Percentiles rank a stretch among this genome's conserved stretches.
Evolutionary conservation across 2,888 invertebrate species (phyloP).

Genomic region (Drosophila meridionalis): DNA sequence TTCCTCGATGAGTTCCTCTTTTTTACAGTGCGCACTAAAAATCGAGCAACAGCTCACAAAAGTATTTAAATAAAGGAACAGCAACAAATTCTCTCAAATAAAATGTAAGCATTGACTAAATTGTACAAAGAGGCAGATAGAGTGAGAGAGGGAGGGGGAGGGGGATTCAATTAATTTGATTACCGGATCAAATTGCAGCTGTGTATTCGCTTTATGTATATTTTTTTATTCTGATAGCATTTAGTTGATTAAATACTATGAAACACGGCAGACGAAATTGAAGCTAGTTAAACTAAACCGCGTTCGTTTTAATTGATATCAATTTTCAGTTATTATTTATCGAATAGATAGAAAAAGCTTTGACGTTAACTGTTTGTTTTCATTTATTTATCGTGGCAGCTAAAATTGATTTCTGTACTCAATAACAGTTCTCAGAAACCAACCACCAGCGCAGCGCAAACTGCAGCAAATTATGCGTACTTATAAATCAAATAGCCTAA

Average conservation of each 20-base stretch:
- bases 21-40: constrained; percentile 53
- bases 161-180: constrained; percentile 6
- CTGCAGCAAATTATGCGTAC: constrained; percentile 54
- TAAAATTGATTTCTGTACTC: constrained; percentile 35
- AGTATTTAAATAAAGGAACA: constrained; percentile 49
- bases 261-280: background rate
- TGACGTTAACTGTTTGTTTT: background rate
- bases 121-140: background rate
- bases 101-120: constrained; percentile 43
- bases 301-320: constrained; percentile 8
- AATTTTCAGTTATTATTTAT: constrained; percentile 3
- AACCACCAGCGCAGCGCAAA: constrained; percentile 38
- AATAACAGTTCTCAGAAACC: constrained; percentile 21
- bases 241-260: background rate
- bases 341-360: background rate
- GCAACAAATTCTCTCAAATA: constrained; percentile 59
- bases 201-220: background rate
- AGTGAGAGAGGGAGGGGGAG: background rate
- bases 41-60: constrained; percentile 19
- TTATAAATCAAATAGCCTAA: constrained; percentile 77
- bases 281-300: background rate
- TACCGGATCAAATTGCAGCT: constrained; percentile 1
- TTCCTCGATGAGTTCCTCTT: constrained; percentile 36
- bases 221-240: background rate
- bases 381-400: background rate